These are phyloP conservation scores for Sebastes kiyomatsui DNA, from an alignment of 2,797 vertebrate species.

Conservation along the genomic window DNA sequence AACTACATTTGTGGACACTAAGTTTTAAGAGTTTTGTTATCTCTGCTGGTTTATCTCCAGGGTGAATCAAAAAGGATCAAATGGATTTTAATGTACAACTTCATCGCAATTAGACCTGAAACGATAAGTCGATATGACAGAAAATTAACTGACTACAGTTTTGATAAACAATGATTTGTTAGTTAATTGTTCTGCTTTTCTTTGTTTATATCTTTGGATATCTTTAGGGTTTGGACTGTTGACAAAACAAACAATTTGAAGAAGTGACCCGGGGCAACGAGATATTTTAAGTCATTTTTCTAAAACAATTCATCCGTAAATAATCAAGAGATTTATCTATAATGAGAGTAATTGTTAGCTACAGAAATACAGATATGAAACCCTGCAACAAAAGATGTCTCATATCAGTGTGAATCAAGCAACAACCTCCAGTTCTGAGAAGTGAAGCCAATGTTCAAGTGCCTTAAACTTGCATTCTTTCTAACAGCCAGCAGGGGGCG, in stretches of 20 bases:
- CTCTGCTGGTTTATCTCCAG: not conserved
- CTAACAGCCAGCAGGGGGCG: not conserved
- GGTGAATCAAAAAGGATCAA: not conserved
- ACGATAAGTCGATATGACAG: not conserved
- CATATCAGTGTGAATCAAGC: not conserved
- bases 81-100: not conserved
- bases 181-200: not conserved
- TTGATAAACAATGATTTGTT: not conserved
- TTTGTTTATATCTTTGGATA: not conserved
- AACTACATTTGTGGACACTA: not conserved
- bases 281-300: not conserved
- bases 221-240: not conserved
- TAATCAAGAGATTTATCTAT: slow-evolving; percentile 6
- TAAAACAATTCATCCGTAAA: not conserved
- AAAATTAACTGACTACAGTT: not conserved
- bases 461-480: not conserved
- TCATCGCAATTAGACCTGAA: not conserved
- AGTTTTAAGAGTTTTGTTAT: not conserved
- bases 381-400: not conserved
- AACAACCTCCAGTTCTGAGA: accelerated
- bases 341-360: slow-evolving; percentile 7
- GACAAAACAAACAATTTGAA: not conserved
- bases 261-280: not conserved
- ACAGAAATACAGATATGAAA: not conserved
- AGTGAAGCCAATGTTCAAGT: not conserved